Evolutionary conservation across 2,797 vertebrate genomes (phyloP).

Genomic region (Hapalemur alaotrensis): DNA sequence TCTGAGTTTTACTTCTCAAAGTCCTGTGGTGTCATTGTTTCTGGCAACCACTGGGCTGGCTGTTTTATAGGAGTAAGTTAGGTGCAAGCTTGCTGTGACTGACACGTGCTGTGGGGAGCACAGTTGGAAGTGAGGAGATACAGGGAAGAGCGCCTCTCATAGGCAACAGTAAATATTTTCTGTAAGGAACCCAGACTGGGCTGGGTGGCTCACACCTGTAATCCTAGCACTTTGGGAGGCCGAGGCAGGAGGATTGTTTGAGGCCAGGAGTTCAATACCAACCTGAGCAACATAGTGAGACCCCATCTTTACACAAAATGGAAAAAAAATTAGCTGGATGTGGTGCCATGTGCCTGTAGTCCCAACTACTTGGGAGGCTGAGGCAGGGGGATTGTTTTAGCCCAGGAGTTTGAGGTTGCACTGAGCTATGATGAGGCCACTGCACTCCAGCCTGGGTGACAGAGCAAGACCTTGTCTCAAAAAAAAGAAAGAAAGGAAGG

Average conservation of each 20-base stretch:
- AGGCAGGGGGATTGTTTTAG: background rate
- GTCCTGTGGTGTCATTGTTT: background rate
- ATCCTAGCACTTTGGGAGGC: background rate
- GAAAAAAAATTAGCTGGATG: background rate
- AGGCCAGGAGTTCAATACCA: too few species aligned
- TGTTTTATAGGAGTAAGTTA: background rate
- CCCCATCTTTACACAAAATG: background rate
- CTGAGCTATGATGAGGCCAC: background rate
- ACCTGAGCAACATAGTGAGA: background rate
- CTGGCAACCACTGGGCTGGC: background rate
- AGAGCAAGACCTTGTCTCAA: background rate
- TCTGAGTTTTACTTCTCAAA: background rate
- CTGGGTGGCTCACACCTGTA: background rate
- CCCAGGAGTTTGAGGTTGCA: background rate
- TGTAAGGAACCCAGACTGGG: background rate
- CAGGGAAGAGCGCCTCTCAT: background rate
- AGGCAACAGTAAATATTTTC: background rate
- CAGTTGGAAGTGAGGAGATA: background rate
- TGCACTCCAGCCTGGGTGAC: background rate
- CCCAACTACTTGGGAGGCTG: background rate
- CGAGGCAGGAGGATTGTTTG: background rate
- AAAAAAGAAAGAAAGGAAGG: too few species aligned
- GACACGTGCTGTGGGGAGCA: background rate
- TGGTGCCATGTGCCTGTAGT: background rate
- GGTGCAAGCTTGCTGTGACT: background rate